Percentiles rank a stretch among this genome's conserved stretches.
phyloP scores from a whole-genome alignment of 2,888 invertebrate species.

The Parthenolecanium corni region DNA sequence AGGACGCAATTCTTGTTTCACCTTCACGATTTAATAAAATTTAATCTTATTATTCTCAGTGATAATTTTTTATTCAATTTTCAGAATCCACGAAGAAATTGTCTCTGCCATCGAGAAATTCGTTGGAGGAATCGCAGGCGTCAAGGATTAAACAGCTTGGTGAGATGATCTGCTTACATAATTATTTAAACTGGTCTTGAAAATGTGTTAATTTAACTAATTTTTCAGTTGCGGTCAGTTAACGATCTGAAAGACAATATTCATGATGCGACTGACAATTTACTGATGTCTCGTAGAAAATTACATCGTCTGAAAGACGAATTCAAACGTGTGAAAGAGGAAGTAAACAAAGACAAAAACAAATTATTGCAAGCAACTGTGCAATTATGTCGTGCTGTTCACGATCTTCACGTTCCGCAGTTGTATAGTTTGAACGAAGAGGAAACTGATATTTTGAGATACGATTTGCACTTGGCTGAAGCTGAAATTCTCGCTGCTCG shows the following conservation, averaged over 20 bases:
- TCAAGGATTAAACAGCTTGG: constrained; percentile 7
- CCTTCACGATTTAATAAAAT: too few species aligned
- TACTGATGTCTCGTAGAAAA: constrained; percentile 9
- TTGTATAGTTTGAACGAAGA: constrained; percentile 21
- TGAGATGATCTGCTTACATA: background rate
- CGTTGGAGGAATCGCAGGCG: constrained; percentile 24
- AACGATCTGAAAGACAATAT: constrained; percentile 18
- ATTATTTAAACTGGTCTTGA: background rate
- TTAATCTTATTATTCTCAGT: too few species aligned
- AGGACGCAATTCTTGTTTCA: too few species aligned
- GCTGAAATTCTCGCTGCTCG: constrained; percentile 11
- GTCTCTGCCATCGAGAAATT: constrained; percentile 15
- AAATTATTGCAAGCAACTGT: constrained; percentile 6
- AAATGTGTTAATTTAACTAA: background rate
- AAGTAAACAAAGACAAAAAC: constrained; percentile 10
- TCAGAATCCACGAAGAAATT: constrained; percentile 13
- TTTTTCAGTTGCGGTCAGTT: constrained; percentile 1
- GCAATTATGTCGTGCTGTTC: constrained; percentile 8
- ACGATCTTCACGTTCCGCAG: constrained; percentile 4
- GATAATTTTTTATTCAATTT: too few species aligned
- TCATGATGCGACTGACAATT: constrained; percentile 13
- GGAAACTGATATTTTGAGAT: constrained; percentile 8
- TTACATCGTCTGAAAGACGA: constrained; percentile 11
- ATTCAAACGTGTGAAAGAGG: constrained; percentile 9
- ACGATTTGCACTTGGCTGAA: constrained; percentile 13